Percentiles rank a stretch among this genome's conserved stretches.
Evolutionary conservation across 2,888 invertebrate species (phyloP).

Genomic region (Callosobruchus maculatus): DNA sequence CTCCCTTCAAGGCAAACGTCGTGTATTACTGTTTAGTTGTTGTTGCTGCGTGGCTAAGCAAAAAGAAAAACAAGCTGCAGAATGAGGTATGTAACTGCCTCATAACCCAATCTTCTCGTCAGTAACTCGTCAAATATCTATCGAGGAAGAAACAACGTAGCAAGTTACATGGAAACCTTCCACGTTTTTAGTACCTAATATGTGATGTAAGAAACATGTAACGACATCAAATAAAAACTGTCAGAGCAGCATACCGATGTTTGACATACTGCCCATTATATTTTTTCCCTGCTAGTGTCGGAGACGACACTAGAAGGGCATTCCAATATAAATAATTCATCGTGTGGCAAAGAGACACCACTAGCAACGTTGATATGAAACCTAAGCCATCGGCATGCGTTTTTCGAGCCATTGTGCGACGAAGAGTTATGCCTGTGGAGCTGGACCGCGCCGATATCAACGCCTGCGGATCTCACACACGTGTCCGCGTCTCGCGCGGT

Average conservation of each 20-base stretch:
- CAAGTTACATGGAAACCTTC: background rate
- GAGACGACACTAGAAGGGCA: background rate
- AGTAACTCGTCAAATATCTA: too few relatives aligned
- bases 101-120: too few relatives aligned
- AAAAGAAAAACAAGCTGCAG: too few relatives aligned
- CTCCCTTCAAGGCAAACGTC: too few relatives aligned
- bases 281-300: background rate
- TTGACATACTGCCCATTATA: background rate
- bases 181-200: too few relatives aligned
- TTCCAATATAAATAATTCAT: conserved; percentile 43
- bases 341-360: conserved; percentile 27
- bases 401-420: conserved; percentile 45
- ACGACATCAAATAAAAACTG: background rate
- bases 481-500: conserved; percentile 41
- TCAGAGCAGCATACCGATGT: background rate
- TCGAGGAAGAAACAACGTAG: too few relatives aligned
- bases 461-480: conserved; percentile 41
- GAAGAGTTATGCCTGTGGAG: conserved; percentile 45
- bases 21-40: too few relatives aligned
- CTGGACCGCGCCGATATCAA: conserved; percentile 41
- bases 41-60: too few relatives aligned
- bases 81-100: too few relatives aligned
- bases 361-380: conserved; percentile 43
- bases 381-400: conserved; percentile 44
- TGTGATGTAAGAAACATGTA: background rate